Conservation (phyloP, 2,888 invertebrate genomes). For the Mylabris sibirica region DNA sequence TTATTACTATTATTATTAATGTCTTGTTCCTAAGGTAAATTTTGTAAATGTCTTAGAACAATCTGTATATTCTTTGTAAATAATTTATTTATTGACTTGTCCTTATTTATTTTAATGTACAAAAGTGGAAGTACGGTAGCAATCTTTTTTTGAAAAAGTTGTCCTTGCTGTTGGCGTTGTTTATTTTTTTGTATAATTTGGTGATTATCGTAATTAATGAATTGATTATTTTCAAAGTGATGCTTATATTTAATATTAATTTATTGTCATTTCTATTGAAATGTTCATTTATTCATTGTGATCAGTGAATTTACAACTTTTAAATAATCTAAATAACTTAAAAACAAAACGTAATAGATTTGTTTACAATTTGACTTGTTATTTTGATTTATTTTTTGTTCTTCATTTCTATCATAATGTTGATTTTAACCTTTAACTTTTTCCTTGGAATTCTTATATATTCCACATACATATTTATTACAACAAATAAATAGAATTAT, state of each 20-base stretch:
- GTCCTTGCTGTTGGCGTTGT: background rate
- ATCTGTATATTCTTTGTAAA: constrained; percentile 12
- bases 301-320: constrained; percentile 8
- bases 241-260: constrained; percentile 10
- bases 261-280: constrained; percentile 18
- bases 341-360: constrained; percentile 9
- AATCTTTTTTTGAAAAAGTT: background rate
- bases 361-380: constrained; percentile 9
- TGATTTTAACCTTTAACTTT: background rate
- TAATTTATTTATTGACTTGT: constrained; percentile 19
- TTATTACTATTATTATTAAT: background rate
- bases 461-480: no score
- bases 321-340: constrained; percentile 13
- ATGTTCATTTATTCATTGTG: constrained; percentile 17
- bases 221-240: background rate
- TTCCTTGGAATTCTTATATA: background rate
- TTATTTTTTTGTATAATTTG: constrained; percentile 1
- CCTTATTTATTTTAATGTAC: background rate
- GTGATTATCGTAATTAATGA: background rate
- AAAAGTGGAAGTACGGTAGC: background rate
- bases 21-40: background rate
- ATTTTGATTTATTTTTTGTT: background rate
- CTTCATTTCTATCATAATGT: background rate
- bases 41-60: background rate
- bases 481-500: no score